These are phyloP conservation scores for Atta colombica DNA, from an alignment of 1,140 invertebrate species.

Conservation along the genomic window DNA sequence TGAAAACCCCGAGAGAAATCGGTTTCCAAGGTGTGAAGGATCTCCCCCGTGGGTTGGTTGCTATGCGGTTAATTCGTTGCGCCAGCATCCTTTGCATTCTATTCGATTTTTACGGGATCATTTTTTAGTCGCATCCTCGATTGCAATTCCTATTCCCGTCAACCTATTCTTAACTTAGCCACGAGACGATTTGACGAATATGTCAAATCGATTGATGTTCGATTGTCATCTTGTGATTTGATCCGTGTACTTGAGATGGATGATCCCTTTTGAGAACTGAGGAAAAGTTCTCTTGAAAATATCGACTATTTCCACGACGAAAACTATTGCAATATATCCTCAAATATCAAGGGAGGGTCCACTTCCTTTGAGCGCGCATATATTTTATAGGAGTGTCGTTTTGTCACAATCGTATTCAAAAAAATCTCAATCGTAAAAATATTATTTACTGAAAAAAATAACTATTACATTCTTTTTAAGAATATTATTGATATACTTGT, in stretches of 20 bases:
- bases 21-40: conserved; percentile 43
- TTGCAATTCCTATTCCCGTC: not conserved
- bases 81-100: conserved; percentile 56
- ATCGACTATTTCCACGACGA: conserved; percentile 67
- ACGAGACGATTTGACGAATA: conserved; percentile 37
- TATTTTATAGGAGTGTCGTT: conserved; percentile 27
- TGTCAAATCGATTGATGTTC: conserved; percentile 46
- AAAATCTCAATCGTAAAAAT: conserved; percentile 18
- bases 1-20: conserved; percentile 49
- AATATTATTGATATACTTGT: not conserved
- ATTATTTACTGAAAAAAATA: not conserved
- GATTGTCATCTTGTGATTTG: conserved; percentile 41
- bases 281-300: conserved; percentile 57
- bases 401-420: not conserved
- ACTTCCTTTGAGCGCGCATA: conserved; percentile 28
- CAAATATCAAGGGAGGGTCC: conserved; percentile 43
- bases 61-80: conserved; percentile 56
- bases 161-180: conserved; percentile 19
- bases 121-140: conserved; percentile 62
- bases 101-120: conserved; percentile 68
- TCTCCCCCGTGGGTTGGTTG: conserved; percentile 39
- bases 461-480: not conserved
- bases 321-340: conserved; percentile 67
- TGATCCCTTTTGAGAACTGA: conserved; percentile 25
- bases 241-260: conserved; percentile 28